Evolutionary conservation across 2,888 invertebrate species (phyloP), one percentile per base, ranked within the genome.

Genomic region (Sympetrum striolatum): DNA sequence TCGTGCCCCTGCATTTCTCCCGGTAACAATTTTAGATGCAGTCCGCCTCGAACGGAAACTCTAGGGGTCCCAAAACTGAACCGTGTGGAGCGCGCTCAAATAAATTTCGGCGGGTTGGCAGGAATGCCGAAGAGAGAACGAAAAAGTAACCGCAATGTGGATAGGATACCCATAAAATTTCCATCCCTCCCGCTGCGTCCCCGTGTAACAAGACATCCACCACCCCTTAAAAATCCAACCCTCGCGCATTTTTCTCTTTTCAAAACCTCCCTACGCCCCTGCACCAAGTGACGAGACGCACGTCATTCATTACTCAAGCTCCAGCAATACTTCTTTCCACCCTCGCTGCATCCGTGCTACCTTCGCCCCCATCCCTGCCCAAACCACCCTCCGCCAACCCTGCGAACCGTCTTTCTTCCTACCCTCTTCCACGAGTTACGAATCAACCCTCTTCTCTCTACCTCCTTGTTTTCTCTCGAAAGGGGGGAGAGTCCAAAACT

Each of bases 221-320:
- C 44, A 44, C 44, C 44, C 22, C 64, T 25, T 22, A n/a, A 64
- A 22, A 64, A 18, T 25, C 64, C 64, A 64, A 64, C 64, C 64
- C 64, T 64, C 64, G n/a, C 64, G 22, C n/a, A 64, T 25, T n/a
- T 64, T n/a, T 25, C 64, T 25, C 64, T 64, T 64, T 64, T 64
- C 64, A 64, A 64, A 64, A 64, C 64, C 64, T 22, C 44, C 44
- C 44, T 44, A 44, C 60, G 22, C 64, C 64, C 64, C 22, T n/a
- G 44, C 15, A 37, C 25, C 39, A 25, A 58, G 90, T 39, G 64
- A 44, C 37, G 35, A 44, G 60, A 44, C 39, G 48, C 81, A 58
- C 82, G 82, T 35, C 82, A 82, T 82, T 82, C 82, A 82, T 82
- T 82, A 82, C 82, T 82, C 82, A 82, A 44, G 44, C 58, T 35